phyloP scores from a whole-genome alignment of 2,113 vertebrate genomes.

The Typhlomys cinereus region DNA sequence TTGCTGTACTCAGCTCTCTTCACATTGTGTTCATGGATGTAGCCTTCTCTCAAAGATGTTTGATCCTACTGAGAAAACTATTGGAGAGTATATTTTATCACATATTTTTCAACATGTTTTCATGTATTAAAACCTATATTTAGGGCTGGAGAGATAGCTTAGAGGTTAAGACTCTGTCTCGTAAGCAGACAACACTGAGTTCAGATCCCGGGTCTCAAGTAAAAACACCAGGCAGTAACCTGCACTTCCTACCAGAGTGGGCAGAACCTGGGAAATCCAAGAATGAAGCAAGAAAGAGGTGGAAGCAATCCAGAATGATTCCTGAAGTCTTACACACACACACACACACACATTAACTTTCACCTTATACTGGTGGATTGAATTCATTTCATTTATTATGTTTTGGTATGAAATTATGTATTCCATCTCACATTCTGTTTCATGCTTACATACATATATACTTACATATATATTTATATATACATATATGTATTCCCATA shows the following conservation, averaged over 20 bases:
- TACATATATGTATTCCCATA: neutral
- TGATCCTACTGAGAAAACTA: neutral
- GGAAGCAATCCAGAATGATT: too few relatives aligned
- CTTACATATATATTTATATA: neutral
- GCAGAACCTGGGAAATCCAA: too few relatives aligned
- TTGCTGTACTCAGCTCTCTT: neutral
- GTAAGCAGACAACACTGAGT: too few relatives aligned
- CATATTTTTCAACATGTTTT: neutral
- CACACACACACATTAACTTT: rapidly evolving
- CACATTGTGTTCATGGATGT: neutral
- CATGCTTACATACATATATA: too few relatives aligned
- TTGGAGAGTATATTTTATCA: neutral
- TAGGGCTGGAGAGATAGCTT: too few relatives aligned
- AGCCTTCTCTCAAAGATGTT: neutral
- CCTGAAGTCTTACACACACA: too few relatives aligned
- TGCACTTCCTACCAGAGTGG: too few relatives aligned
- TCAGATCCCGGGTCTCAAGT: too few relatives aligned
- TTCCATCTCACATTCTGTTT: neutral
- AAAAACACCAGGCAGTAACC: too few relatives aligned
- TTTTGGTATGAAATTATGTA: neutral
- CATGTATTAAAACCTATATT: too few relatives aligned
- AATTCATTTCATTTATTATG: neutral
- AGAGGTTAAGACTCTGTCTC: too few relatives aligned
- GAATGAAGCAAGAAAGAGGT: too few relatives aligned
- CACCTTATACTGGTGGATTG: neutral